phyloP scores from a whole-genome alignment of 1,140 invertebrate genomes.

The Euwallacea fornicatus region DNA sequence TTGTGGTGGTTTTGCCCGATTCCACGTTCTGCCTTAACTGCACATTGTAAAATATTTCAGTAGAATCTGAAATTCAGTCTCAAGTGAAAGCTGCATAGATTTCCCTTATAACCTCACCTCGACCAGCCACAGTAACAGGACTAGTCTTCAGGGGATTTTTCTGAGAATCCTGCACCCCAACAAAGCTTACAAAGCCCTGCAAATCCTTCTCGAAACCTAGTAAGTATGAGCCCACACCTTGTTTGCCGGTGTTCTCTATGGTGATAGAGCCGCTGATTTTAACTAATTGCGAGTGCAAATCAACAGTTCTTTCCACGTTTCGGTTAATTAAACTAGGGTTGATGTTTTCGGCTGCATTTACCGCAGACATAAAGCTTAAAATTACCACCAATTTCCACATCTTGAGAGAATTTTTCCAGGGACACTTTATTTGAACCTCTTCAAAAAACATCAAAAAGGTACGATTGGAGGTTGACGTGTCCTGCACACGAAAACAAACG shows the following conservation, averaged over 20 bases:
- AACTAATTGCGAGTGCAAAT: slow-evolving; percentile 85
- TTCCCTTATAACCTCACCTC: slow-evolving; percentile 17
- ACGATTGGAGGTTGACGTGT: background rate
- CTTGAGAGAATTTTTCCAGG: slow-evolving; percentile 11
- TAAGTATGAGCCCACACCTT: slow-evolving; percentile 68
- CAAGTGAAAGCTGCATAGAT: background rate
- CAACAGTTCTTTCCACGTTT: slow-evolving; percentile 83
- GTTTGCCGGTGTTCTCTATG: slow-evolving; percentile 78
- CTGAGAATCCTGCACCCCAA: slow-evolving; percentile 68
- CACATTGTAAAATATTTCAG: slow-evolving; percentile 62
- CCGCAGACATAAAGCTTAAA: slow-evolving; percentile 14
- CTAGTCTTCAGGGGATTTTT: slow-evolving; percentile 65
- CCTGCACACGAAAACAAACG: no score
- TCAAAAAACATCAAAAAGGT: slow-evolving; percentile 17
- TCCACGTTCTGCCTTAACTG: slow-evolving; percentile 64
- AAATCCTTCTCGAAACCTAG: slow-evolving; percentile 69
- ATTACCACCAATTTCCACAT: slow-evolving; percentile 39
- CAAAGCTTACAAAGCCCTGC: slow-evolving; percentile 67
- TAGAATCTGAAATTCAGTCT: slow-evolving; percentile 20
- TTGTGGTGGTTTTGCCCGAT: slow-evolving; percentile 60
- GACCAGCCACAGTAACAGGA: slow-evolving; percentile 58
- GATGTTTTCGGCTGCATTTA: slow-evolving; percentile 37
- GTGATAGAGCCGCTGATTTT: slow-evolving; percentile 79
- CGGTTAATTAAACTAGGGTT: slow-evolving; percentile 63
- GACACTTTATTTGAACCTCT: slow-evolving; percentile 7